Base-by-base conservation (phyloP, 1,140 invertebrate genomes). In the Dysdera silvatica region DNA sequence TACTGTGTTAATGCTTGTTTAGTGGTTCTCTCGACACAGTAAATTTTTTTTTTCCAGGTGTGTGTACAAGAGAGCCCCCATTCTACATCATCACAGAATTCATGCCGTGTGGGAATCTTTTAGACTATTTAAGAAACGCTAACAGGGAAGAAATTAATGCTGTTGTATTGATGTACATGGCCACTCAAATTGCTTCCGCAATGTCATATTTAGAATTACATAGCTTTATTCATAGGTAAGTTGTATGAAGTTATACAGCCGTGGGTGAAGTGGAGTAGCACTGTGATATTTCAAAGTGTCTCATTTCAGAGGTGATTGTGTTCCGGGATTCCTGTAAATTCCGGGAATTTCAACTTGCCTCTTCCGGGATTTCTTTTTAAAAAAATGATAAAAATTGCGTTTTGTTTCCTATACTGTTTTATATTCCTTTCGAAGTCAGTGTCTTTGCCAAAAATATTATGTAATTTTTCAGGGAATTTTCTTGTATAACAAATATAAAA, bases 21-120 rank as follows among this genome's bases (percentile, higher is more conserved):
- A 45, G 24, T 45, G 24, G 18, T 45, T 8, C 2, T 45, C 7
- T 10, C 16, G 12, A 5, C 31, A 5, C 12, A n/a, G 48, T 2
- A 29, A 29, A 31, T 40, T 32, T 98, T 52, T 93, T 98, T 78
- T 80, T 99, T 61, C 83, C 97, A 69, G 91, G 91, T 68, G 95
- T 99, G 26, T 99, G 95, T 79, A 99, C 95, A 0, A 79, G 94
- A 29, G 95, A 99, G 76, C 93, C 95, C 4, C 96, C 96, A 1
- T 99, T 98, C 78, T 99, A 98, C 76, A 99, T 99, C 70, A 95
- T 99, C 67, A 99, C 96, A 8, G 96, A 98, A 79, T 99, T 98
- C 75, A 99, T 99, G 96, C 88, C 88, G 58, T 89, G 95, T 72
- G 97, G 96, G 45, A 99, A 99, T 77, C 79, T 99, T 37, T 79